Base-by-base conservation (phyloP, 2,888 invertebrate genomes). In the Macaria liturata region DNA sequence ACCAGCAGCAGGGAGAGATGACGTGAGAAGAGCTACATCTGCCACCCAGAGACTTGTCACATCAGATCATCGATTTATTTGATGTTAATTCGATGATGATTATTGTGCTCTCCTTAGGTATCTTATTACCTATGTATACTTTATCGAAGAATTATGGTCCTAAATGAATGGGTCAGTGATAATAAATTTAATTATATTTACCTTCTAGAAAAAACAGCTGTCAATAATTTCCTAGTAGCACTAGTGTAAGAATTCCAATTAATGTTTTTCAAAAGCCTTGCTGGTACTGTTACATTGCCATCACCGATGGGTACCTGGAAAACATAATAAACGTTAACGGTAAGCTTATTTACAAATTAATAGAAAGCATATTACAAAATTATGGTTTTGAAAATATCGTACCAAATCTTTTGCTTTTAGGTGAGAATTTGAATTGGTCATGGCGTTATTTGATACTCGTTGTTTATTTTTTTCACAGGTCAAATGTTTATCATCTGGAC, bases 171-270 rank as follows among this genome's bases (percentile, higher is more conserved):
- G 20, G 20, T 20, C 20, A 20, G 20, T 20, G 20, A 20, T 8
- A 42, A 8, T 9, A 42, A 7, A 8, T 44, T 44, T 20, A 44
- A 3, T 54, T 46, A n/a, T 9, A 9, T 34, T 47, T 69, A 85
- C 86, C 81, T 83, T 62, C 89, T 80, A 37, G 85, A 82, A 71
- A 94, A 94, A 4, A 93, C 78, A 0, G 87, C 81, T 20, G 79
- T 82, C 32, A 94, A 74, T 30, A 94, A 70, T 66, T 88, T 86
- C 60, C 93, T 76, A 0, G 94, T 94, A 4, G 92, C 93, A 46
- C 81, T 76, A 1, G 91, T 84, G 53, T 93, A 86, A 0, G 91
- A 86, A 56, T 70, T 74, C 93, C 94, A 94, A 64, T 89, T 83
- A 8, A 94, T 88, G 9, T 81, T 72, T 34, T 78, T 78, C 32